Base-by-base conservation (phyloP, 2,113 vertebrate genomes). In the Balaeniceps rex region DNA sequence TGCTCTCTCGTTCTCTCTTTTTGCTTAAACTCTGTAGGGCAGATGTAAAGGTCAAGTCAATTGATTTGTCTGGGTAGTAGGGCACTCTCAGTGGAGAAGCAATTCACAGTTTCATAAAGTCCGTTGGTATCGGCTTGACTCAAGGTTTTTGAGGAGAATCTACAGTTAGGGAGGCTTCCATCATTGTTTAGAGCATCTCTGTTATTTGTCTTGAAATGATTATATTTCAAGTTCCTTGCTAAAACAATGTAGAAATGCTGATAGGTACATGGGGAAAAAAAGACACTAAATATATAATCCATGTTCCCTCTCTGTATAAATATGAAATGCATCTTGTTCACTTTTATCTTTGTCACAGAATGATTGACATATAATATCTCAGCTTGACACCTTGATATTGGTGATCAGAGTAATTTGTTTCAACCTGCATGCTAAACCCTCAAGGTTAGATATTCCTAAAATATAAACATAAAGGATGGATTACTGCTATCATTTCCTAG, bases 351-450 rank as follows among this genome's bases (percentile, higher is more conserved):
- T 94, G 96, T 93, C 93, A 93, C 68, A n/a, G 63, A 38, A 44
- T 96, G 96, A 96, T 88, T 97, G 93, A 94, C 97, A 86, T 81
- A 75, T 77, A 95, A 95, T 96, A 92, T 94, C 90, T 93, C 92
- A 93, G 88, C 88, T 83, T 95, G 93, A 96, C 92, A 95, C 86
- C 83, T 90, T 93, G 88, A 94, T 96, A 90, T 95, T 94, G 95
- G 88, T 95, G 95, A 96, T 97, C 97, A 95, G 94, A 92, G 68
- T 87, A 93, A 90, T 94, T 97, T 95, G 79, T 92, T 97, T 92
- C 94, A 86, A 71, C 72, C 63, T 83, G 85, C 54, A 68, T 92
- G 24, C 85, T 96, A 92, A 95, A 92, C 64, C 90, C 93, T 94
- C 86, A 87, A 90, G 86, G 96, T 95, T 94, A 82, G 83, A 76